These are phyloP conservation scores for Charanyca ferruginea DNA, from an alignment of 2,888 invertebrate species.

Conservation along the genomic window DNA sequence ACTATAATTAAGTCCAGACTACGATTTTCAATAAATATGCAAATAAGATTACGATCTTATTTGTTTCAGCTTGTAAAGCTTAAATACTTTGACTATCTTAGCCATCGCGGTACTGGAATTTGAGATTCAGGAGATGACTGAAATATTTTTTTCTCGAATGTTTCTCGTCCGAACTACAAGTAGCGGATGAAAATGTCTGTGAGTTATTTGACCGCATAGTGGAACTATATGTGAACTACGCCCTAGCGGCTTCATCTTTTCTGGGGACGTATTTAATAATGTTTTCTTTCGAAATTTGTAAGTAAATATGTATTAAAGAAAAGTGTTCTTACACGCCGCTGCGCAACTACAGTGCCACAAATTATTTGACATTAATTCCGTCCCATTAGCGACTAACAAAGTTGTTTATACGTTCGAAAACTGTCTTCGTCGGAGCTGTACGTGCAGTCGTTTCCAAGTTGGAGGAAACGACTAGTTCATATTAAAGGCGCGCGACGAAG, in stretches of 20 bases:
- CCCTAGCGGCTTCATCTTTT: constrained; percentile 73
- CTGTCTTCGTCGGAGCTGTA: constrained; percentile 73
- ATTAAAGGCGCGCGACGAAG: constrained; percentile 79
- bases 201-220: constrained; percentile 73
- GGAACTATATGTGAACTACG: constrained; percentile 79
- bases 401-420: constrained; percentile 79
- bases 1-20: constrained; percentile 76
- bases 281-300: constrained; percentile 44
- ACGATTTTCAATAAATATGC: constrained; percentile 83
- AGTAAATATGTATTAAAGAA: constrained; percentile 64
- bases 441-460: constrained; percentile 79
- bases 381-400: constrained; percentile 78
- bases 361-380: constrained; percentile 76
- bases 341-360: constrained; percentile 64
- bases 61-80: constrained; percentile 74
- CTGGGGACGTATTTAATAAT: constrained; percentile 60
- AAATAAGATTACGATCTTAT: constrained; percentile 79
- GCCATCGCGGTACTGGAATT: constrained; percentile 71
- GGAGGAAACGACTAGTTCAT: constrained; percentile 78
- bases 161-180: constrained; percentile 65
- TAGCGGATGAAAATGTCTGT: constrained; percentile 66
- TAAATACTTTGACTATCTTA: constrained; percentile 74
- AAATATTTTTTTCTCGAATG: constrained; percentile 62
- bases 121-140: constrained; percentile 65
- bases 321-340: constrained; percentile 62